Evolutionary conservation across 1,140 invertebrate genomes (phyloP).

Genomic region (Anoplolepis gracilipes): DNA sequence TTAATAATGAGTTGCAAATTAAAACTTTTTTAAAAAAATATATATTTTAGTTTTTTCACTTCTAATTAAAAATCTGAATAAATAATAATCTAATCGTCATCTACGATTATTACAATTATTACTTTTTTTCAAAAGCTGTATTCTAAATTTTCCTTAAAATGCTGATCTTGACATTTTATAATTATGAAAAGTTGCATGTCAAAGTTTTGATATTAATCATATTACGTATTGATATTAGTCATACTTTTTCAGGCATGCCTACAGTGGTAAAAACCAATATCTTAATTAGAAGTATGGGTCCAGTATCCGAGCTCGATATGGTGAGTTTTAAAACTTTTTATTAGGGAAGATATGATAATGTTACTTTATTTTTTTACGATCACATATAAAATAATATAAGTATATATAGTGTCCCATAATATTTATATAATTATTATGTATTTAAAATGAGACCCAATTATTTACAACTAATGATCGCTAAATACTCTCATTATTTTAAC

Average conservation of each 20-base stretch:
- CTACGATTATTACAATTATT: too few species aligned
- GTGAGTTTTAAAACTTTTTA: slow-evolving; percentile 85
- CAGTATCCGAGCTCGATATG: slow-evolving; percentile 98
- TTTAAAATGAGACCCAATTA: not conserved
- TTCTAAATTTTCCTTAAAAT: not conserved
- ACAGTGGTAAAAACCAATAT: slow-evolving; percentile 97
- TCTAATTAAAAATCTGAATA: not conserved
- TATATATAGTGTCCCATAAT: not conserved
- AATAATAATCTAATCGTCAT: too few species aligned
- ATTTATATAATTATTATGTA: not conserved
- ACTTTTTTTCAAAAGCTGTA: not conserved
- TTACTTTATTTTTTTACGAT: not conserved
- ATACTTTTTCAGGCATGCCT: slow-evolving; percentile 89
- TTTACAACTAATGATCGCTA: not conserved
- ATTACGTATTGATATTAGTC: not conserved
- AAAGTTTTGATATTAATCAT: not conserved
- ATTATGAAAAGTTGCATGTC: not conserved
- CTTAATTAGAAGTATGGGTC: slow-evolving; percentile 97
- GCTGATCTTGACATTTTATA: slow-evolving; percentile 25
- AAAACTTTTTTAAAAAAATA: not conserved
- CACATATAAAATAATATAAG: not conserved
- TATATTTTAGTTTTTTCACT: not conserved
- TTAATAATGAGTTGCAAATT: not conserved
- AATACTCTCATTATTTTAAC: not conserved
- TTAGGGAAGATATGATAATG: not conserved